Base-by-base conservation (phyloP, 2,888 invertebrate species). In the Brachyptera risi region DNA sequence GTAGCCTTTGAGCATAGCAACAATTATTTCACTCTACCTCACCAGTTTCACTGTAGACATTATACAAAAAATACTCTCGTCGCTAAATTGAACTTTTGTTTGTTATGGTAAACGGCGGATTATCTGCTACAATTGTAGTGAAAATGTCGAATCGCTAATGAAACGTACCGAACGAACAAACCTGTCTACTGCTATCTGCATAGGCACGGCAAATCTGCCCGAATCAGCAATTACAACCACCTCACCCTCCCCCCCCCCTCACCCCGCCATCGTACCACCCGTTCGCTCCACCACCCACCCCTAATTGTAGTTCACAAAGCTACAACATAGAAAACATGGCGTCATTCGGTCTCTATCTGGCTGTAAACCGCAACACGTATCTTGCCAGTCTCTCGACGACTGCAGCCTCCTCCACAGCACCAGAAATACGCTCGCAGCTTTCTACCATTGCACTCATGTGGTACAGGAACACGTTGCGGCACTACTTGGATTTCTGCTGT, bases 261-360 rank as follows among this genome's bases (percentile, higher is more conserved):
- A n/a, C 40, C 40, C 17, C 23, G 4, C 50, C 50, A 11, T 13
- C 51, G 1, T 21, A 9, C 35, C 15, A 7, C 27, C 51, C 35
- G 23, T 47, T 24, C 47, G 21, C 47, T n/a, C 19, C 9, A n/a
- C 47, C 51, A 27, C 51, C 54, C 54, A 37, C 21, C 54, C 54
- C 35, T 54, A 54, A 54, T 54, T 54, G 54, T 54, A 54, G 54
- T 54, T 54, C 54, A 54, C 54, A 54, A 54, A 54, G 54, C 54
- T 54, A 54, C 54, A 54, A 54, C 35, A 35, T 37, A n/a, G n/a
- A n/a, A n/a, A 54, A 54, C 54, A 54, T 54, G 54, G 54, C 54
- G 54, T 54, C 54, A 54, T 31, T 54, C 19, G 35, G 31, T 54
- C 51, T 27, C 13, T 31, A 24, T 31, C 27, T 19, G 21, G 3